phyloP scores from a whole-genome alignment of 2,113 vertebrate species.

The Cyanoderma ruficeps region DNA sequence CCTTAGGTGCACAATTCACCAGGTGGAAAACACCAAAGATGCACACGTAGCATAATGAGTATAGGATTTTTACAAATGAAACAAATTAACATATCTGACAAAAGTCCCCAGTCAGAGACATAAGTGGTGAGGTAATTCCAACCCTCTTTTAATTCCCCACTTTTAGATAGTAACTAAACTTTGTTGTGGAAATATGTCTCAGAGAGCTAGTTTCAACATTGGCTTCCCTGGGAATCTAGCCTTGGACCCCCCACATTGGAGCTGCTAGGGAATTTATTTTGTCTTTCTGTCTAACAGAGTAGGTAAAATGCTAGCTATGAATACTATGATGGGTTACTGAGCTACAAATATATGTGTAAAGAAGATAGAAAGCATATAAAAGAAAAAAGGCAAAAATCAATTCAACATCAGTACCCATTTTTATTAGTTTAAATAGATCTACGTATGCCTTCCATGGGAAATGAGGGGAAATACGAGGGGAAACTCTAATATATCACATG shows the following conservation, averaged over 20 bases:
- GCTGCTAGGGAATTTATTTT: too few relatives aligned
- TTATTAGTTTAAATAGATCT: neutral
- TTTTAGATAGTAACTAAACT: neutral
- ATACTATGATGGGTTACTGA: neutral
- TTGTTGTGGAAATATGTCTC: neutral
- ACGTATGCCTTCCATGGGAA: neutral
- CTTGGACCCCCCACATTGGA: neutral
- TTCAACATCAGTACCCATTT: neutral
- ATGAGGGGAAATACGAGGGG: too few relatives aligned
- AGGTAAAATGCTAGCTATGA: neutral
- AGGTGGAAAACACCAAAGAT: neutral
- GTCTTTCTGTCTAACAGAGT: neutral
- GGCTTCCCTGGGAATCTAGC: neutral
- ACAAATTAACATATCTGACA: neutral
- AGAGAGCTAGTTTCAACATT: neutral
- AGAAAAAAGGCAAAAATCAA: neutral
- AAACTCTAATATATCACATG: accelerated
- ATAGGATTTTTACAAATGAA: neutral
- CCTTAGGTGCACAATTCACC: neutral
- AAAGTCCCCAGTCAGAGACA: neutral
- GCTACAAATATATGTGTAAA: neutral
- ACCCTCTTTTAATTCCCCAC: neutral
- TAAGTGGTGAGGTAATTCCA: neutral
- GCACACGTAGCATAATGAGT: neutral
- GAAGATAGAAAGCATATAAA: neutral